phyloP scores from a whole-genome alignment of 2,113 vertebrate genomes.

The Hiodon tergisus region DNA sequence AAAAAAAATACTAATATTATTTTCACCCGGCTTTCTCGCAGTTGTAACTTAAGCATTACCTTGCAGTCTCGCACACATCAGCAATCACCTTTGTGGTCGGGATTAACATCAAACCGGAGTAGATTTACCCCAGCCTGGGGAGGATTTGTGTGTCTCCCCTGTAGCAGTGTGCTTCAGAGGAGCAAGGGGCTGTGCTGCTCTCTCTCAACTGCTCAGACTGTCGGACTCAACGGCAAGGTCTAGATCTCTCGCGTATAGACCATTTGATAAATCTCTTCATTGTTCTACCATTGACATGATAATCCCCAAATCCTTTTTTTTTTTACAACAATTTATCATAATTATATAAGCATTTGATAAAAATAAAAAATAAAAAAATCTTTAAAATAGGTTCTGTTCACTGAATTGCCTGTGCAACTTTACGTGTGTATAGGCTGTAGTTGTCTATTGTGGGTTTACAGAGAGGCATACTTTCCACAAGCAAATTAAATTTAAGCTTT shows the following conservation, averaged over 20 bases:
- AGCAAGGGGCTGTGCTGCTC: constrained; percentile 30
- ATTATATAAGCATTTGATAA: background rate
- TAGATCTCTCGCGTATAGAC: background rate
- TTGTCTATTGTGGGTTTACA: background rate
- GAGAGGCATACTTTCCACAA: constrained; percentile 1
- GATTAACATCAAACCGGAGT: constrained; percentile 52
- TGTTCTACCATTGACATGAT: background rate
- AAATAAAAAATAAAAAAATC: background rate
- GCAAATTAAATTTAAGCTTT: background rate
- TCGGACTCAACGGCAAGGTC: constrained; percentile 27
- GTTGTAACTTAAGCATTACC: constrained; percentile 64
- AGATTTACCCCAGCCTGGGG: constrained; percentile 38
- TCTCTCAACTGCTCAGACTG: constrained; percentile 27
- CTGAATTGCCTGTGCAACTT: too few species aligned
- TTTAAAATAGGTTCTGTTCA: too few species aligned
- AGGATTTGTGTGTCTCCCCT: constrained; percentile 36
- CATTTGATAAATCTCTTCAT: background rate
- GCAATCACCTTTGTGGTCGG: constrained; percentile 56
- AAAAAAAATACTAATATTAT: constrained; percentile 13
- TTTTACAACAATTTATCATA: background rate
- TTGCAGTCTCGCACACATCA: constrained; percentile 52
- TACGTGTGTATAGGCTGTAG: too few species aligned
- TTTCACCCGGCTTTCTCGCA: constrained; percentile 27
- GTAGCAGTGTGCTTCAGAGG: constrained; percentile 20
- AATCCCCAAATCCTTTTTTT: background rate